Evolutionary conservation across 1,140 invertebrate species (phyloP), one percentile per base, ranked within the genome.

Genomic region (Listronotus bonariensis): DNA sequence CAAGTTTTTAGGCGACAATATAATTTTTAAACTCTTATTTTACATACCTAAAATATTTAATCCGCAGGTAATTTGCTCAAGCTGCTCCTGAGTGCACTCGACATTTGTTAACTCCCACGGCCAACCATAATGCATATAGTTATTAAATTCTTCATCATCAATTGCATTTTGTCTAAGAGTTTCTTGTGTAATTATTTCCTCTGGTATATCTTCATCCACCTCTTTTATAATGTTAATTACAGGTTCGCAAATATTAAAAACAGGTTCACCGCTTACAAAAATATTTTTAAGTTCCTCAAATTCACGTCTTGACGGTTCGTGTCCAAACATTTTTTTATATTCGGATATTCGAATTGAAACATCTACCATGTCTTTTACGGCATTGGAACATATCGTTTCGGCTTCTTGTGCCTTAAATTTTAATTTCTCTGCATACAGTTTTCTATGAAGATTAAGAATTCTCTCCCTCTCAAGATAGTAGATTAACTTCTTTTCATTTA

Each of bases 271-370:
- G 57, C 79, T 81, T 41, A 81, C 72, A 68, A 84, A 86, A 48
- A 85, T 73, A 38, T 68, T 74, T 68, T 80, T 84, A 81, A 84
- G 84, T 63, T 85, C 78, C 49, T 80, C 77, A 68, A 82, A 80
- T 55, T 82, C 77, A 46, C 75, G 70, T 41, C 73, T 64, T 2
- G 82, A 79, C 4, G 62, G 56, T 14, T 70, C 68, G 1, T 59
- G 36, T 18, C 77, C 74, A 26, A 73, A 74, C 18, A 77, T 73
- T 41, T 74, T 72, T 61, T 78, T 80, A 70, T 80, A 85, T 60
- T 84, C 83, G 6, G 73, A 77, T 34, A 78, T 74, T 72, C 81
- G 81, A 5, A 81, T 72, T 0, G 83, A 79, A 20, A 85, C 81
- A 72, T 84, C 81, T 10, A 81, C 68, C 11, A 87, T 66, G 52